A percentile compares a stretch with the other conserved stretches of the same genome.
phyloP scores from a whole-genome alignment of 2,113 vertebrate genomes.

The Rhinopithecus roxellana region DNA sequence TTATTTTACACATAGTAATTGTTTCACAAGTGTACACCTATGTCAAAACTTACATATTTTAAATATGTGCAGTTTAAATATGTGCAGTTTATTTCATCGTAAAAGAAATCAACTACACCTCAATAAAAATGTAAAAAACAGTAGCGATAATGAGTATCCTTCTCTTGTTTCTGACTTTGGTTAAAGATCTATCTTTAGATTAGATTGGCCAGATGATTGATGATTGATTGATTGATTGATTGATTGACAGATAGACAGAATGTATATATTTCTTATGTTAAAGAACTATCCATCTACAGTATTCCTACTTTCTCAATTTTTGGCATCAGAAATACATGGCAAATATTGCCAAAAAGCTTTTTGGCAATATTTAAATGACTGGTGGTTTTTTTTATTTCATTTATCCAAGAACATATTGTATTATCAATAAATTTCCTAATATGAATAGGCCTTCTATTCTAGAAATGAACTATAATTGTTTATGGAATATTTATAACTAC shows the following conservation, averaged over 20 bases:
- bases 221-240: too few species aligned
- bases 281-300: not conserved
- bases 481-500: not conserved
- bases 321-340: not conserved
- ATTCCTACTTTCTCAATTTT: not conserved
- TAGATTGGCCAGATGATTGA: too few species aligned
- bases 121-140: not conserved
- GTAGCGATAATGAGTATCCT: not conserved
- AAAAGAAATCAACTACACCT: not conserved
- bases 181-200: not conserved
- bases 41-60: not conserved
- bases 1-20: not conserved
- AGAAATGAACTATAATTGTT: not conserved
- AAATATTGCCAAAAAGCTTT: not conserved
- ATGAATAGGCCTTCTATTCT: not conserved
- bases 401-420: not conserved
- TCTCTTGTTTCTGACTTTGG: not conserved
- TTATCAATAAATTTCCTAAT: not conserved
- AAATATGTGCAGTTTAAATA: not conserved
- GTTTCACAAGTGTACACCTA: not conserved
- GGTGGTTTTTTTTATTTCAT: not conserved
- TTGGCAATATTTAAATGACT: not conserved
- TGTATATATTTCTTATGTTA: not conserved
- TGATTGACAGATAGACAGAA: not conserved
- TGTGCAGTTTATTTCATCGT: not conserved